phyloP scores from a whole-genome alignment of 1,140 invertebrate genomes.

The Lethocerus indicus region DNA sequence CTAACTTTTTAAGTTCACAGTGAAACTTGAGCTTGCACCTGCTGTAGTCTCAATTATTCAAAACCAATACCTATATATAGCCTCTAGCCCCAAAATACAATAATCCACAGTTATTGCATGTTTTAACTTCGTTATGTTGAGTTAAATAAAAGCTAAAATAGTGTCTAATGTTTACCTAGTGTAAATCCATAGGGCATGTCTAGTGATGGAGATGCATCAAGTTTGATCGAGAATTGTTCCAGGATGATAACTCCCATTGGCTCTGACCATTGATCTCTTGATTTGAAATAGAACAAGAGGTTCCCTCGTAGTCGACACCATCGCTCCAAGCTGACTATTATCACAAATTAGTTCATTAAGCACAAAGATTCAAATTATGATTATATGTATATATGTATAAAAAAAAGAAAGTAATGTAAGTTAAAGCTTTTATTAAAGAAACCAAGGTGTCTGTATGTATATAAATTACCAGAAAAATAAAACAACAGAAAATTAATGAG shows the following conservation, averaged over 20 bases:
- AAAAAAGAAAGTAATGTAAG: no score
- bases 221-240: slow-evolving; percentile 62
- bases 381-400: no score
- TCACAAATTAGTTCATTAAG: no score
- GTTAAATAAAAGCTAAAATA: neutral
- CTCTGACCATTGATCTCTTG: slow-evolving; percentile 71
- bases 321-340: slow-evolving; percentile 38
- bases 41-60: no score
- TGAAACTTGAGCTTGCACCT: no score
- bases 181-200: slow-evolving; percentile 47
- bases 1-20: no score
- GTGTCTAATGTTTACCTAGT: slow-evolving; percentile 35
- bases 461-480: neutral
- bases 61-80: no score
- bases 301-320: slow-evolving; percentile 87
- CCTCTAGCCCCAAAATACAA: no score
- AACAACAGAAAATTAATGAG: neutral
- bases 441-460: no score
- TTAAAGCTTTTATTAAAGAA: no score
- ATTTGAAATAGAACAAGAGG: slow-evolving; percentile 87
- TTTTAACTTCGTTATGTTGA: no score
- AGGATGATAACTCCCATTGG: slow-evolving; percentile 74
- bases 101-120: no score
- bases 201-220: slow-evolving; percentile 38
- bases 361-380: neutral